These are phyloP conservation scores for Aphodius granarius DNA, from an alignment of 2,888 invertebrate species.

Conservation along the genomic window DNA sequence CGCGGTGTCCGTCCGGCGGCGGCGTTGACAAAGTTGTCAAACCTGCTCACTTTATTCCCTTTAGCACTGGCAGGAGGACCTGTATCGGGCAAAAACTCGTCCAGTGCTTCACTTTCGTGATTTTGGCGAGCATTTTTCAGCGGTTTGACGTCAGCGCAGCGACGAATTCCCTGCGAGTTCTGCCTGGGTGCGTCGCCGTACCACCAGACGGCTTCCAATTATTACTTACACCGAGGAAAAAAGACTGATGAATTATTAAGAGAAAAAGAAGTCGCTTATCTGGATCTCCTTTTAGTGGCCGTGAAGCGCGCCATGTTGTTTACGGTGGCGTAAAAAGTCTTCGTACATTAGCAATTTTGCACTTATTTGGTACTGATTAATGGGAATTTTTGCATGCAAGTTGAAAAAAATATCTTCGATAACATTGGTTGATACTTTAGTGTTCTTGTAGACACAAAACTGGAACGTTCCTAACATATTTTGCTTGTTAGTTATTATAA, in stretches of 20 bases:
- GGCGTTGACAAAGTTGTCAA: slow-evolving; percentile 54
- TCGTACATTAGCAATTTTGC: background rate
- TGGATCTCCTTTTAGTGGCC: background rate
- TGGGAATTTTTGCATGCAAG: too few relatives aligned
- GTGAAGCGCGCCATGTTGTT: slow-evolving; percentile 3
- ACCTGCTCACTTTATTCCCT: slow-evolving; percentile 78
- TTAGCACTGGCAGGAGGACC: slow-evolving; percentile 84
- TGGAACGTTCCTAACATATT: too few relatives aligned
- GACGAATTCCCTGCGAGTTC: slow-evolving; percentile 58
- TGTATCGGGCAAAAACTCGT: slow-evolving; percentile 84
- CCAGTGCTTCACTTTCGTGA: slow-evolving; percentile 73
- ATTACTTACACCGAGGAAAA: slow-evolving; percentile 48
- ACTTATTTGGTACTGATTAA: too few relatives aligned
- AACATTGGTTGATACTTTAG: too few relatives aligned
- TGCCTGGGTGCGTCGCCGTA: slow-evolving; percentile 73
- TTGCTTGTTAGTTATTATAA: too few relatives aligned
- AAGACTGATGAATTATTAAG: slow-evolving; percentile 11
- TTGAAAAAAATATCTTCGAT: too few relatives aligned
- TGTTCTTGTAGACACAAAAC: too few relatives aligned
- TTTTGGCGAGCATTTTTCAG: slow-evolving; percentile 72
- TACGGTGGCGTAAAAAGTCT: background rate
- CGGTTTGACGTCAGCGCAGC: slow-evolving; percentile 67
- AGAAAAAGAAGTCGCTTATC: background rate
- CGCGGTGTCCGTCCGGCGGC: slow-evolving; percentile 22
- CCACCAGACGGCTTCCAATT: slow-evolving; percentile 73